These are phyloP conservation scores for Harpalus rubripes DNA, from an alignment of 2,888 invertebrate genomes.

Conservation along the genomic window DNA sequence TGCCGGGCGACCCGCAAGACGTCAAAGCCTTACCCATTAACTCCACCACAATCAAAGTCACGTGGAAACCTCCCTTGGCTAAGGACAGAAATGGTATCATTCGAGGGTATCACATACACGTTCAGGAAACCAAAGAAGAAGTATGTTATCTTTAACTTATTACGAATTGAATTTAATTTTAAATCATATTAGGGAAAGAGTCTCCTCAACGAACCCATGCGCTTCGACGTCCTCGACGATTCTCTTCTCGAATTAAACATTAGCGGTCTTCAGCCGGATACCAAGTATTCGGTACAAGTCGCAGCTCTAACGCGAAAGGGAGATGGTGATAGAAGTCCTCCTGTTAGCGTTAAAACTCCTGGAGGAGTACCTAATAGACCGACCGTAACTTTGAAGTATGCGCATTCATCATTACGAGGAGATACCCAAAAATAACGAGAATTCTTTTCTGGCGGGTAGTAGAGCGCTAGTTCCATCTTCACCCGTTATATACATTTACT, in stretches of 20 bases:
- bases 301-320: conserved; percentile 98
- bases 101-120: conserved; percentile 97
- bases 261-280: conserved; percentile 95
- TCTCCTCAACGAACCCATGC: conserved; percentile 91
- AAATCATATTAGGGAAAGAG: conserved; percentile 82
- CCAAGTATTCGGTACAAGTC: conserved; percentile 95
- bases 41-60: conserved; percentile 96
- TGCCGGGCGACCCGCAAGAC: conserved; percentile 97
- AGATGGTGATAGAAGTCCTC: conserved; percentile 94
- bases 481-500: no score
- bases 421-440: no score
- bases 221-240: conserved; percentile 91
- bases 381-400: conserved; percentile 88
- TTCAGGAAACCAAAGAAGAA: conserved; percentile 93
- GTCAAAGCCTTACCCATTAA: conserved; percentile 93
- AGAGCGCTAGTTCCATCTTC: no score
- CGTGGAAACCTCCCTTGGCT: conserved; percentile 95
- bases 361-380: conserved; percentile 95
- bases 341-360: conserved; percentile 92
- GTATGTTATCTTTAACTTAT: conserved; percentile 76
- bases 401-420: background rate
- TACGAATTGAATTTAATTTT: background rate
- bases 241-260: conserved; percentile 89
- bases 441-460: no score
- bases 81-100: conserved; percentile 97